phyloP scores from a whole-genome alignment of 2,888 invertebrate species.

The Erebia aethiops region DNA sequence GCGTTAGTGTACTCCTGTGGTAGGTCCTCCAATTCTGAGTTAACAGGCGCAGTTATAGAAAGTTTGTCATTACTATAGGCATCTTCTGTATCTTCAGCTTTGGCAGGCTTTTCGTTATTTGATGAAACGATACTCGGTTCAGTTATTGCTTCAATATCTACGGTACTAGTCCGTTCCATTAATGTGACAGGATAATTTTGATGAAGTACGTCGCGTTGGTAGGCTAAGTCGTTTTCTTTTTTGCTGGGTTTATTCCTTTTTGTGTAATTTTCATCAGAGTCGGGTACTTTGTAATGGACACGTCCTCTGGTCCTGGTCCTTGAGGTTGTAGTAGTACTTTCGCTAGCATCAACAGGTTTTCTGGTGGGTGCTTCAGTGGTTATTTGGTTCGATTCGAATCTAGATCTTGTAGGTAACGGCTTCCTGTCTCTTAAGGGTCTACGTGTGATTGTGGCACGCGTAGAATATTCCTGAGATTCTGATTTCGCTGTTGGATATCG shows the following conservation, averaged over 20 bases:
- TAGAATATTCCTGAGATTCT: conserved; percentile 69
- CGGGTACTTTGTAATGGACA: conserved; percentile 75
- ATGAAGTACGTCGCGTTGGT: conserved; percentile 85
- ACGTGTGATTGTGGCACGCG: conserved; percentile 69
- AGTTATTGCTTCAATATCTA: conserved; percentile 75
- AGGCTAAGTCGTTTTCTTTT: conserved; percentile 78
- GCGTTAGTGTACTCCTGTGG: conserved; percentile 50
- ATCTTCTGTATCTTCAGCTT: conserved; percentile 67
- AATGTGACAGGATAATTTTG: conserved; percentile 85
- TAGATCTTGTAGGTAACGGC: conserved; percentile 65
- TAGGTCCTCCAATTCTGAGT: conserved; percentile 53
- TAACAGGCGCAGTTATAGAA: conserved; percentile 59
- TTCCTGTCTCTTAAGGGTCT: conserved; percentile 80
- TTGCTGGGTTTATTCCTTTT: conserved; percentile 54
- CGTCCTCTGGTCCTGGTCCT: conserved; percentile 78
- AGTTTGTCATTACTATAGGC: conserved; percentile 71
- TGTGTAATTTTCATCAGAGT: conserved; percentile 65
- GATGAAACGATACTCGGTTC: conserved; percentile 62
- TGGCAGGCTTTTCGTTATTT: conserved; percentile 51
- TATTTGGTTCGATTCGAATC: conserved; percentile 72
- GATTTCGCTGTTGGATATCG: conserved; percentile 70
- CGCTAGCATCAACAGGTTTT: conserved; percentile 57
- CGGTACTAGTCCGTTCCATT: conserved; percentile 75
- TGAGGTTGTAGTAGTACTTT: conserved; percentile 64
- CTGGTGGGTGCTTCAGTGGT: conserved; percentile 64